Evolutionary conservation across 30 jellyfish, hydroid and myxozoan genomes (phyloP).

Genomic region (Calvadosia cruxmelitensis): DNA sequence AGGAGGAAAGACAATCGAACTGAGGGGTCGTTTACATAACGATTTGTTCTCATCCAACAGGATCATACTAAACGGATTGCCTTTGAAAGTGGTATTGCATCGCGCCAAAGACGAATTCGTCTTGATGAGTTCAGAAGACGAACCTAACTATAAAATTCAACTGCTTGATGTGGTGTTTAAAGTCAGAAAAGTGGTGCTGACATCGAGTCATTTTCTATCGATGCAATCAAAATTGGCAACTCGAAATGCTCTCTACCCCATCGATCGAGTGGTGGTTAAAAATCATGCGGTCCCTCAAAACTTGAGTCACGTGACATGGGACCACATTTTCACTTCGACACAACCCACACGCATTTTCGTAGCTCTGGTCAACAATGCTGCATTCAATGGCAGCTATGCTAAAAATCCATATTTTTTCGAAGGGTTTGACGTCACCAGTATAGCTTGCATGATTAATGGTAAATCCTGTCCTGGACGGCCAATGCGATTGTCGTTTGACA

Average conservation of each 20-base stretch:
- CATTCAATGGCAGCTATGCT: no score
- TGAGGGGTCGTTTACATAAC: slow-evolving; percentile 6
- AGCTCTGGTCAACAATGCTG: no score
- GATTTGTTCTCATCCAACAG: slow-evolving; percentile 7
- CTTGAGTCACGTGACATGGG: neutral
- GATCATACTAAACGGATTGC: neutral
- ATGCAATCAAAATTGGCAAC: no score
- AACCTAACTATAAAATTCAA: slow-evolving; percentile 8
- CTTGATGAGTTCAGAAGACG: slow-evolving; percentile 13
- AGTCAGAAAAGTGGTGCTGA: slow-evolving; percentile 6
- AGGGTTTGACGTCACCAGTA: no score
- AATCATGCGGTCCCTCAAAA: slow-evolving; percentile 6
- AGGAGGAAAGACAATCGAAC: slow-evolving; percentile 7
- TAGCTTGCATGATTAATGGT: no score
- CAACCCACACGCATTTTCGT: no score
- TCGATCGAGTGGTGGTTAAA: slow-evolving; percentile 3
- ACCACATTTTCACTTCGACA: neutral
- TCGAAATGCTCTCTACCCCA: neutral
- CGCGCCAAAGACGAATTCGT: slow-evolving; percentile 4
- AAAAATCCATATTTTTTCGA: no score
- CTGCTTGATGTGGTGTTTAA: slow-evolving; percentile 3
- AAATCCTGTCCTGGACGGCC: no score
- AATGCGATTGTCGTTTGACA: no score
- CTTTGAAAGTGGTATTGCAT: neutral
- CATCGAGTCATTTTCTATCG: neutral